Percentiles rank a stretch among this genome's conserved stretches.
phyloP scores from a whole-genome alignment of 1,140 invertebrate genomes.

The Drosophila persimilis region DNA sequence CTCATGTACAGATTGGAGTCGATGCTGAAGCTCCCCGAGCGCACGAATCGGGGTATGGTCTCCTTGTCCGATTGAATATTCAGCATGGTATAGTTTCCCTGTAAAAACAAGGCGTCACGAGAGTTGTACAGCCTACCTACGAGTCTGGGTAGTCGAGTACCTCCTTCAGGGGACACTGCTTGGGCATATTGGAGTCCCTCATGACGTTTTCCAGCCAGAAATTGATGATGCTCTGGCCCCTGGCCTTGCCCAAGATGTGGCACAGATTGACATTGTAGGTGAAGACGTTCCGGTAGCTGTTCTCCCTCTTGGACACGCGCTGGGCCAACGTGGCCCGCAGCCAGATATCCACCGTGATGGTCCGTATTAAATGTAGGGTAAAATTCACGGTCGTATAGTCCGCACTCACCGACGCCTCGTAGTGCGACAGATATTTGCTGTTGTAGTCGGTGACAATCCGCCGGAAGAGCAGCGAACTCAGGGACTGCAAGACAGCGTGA shows the following conservation, averaged over 20 bases:
- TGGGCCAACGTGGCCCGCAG: slow-evolving; percentile 27
- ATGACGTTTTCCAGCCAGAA: slow-evolving; percentile 52
- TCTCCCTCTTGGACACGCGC: slow-evolving; percentile 18
- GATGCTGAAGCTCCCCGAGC: slow-evolving; percentile 44
- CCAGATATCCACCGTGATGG: slow-evolving; percentile 45
- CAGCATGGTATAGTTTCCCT: slow-evolving; percentile 50
- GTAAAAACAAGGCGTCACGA: background rate
- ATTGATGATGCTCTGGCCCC: slow-evolving; percentile 35
- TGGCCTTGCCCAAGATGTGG: slow-evolving; percentile 42
- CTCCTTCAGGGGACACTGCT: slow-evolving; percentile 43
- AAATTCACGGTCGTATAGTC: slow-evolving; percentile 41
- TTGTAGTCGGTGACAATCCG: slow-evolving; percentile 21
- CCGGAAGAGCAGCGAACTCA: slow-evolving; percentile 40
- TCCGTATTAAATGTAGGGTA: slow-evolving; percentile 28
- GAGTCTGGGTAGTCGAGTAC: background rate
- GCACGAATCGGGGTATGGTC: slow-evolving; percentile 42
- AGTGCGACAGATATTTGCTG: slow-evolving; percentile 45
- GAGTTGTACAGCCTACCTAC: no score
- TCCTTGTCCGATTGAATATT: slow-evolving; percentile 50
- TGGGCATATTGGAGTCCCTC: slow-evolving; percentile 46
- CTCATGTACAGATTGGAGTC: slow-evolving; percentile 42
- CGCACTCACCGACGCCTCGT: slow-evolving; percentile 31
- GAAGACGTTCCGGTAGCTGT: slow-evolving; percentile 36
- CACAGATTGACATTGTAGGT: slow-evolving; percentile 58
- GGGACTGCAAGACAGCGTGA: slow-evolving; percentile 3